These are phyloP conservation scores for Aurelia aurita DNA, from an alignment of 30 jellyfish, hydroid and myxozoan species.

Conservation along the genomic window DNA sequence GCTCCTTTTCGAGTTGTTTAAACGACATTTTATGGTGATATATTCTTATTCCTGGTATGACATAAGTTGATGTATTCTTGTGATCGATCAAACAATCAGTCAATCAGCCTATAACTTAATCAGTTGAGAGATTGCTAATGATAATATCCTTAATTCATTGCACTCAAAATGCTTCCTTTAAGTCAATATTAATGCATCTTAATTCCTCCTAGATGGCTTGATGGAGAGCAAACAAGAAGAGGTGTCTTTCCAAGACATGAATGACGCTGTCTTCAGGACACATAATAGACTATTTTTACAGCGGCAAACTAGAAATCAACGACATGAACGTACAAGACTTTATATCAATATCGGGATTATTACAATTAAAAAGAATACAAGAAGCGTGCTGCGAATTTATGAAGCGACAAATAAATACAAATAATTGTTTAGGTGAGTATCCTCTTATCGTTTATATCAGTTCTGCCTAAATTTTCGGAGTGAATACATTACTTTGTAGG, in stretches of 20 bases:
- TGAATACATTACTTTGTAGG: too few relatives aligned
- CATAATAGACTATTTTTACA: constrained; percentile 84
- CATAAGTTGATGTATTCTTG: too few relatives aligned
- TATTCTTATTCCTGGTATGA: too few relatives aligned
- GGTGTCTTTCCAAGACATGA: constrained; percentile 66
- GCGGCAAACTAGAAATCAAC: constrained; percentile 77
- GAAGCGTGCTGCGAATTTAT: constrained; percentile 96
- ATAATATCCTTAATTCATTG: too few relatives aligned
- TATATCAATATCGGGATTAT: constrained; percentile 80
- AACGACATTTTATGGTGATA: too few relatives aligned
- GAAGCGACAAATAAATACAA: constrained; percentile 86
- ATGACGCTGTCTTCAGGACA: constrained; percentile 72
- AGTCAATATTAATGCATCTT: not conserved
- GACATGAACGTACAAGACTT: constrained; percentile 89
- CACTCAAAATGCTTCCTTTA: too few relatives aligned
- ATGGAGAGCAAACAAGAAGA: constrained; percentile 79
- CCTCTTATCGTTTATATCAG: too few relatives aligned
- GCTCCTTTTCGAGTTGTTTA: too few relatives aligned
- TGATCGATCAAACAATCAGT: too few relatives aligned
- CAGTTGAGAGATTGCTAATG: too few relatives aligned
- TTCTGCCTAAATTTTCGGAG: too few relatives aligned
- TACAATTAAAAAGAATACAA: constrained; percentile 82
- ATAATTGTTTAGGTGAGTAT: constrained; percentile 90
- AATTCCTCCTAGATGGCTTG: constrained; percentile 82
- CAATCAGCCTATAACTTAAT: too few relatives aligned